Percentiles rank a stretch among this genome's conserved stretches.
These are phyloP conservation scores for Gephyroberyx darwinii DNA, from an alignment of 2,797 vertebrate species.

Conservation along the genomic window DNA sequence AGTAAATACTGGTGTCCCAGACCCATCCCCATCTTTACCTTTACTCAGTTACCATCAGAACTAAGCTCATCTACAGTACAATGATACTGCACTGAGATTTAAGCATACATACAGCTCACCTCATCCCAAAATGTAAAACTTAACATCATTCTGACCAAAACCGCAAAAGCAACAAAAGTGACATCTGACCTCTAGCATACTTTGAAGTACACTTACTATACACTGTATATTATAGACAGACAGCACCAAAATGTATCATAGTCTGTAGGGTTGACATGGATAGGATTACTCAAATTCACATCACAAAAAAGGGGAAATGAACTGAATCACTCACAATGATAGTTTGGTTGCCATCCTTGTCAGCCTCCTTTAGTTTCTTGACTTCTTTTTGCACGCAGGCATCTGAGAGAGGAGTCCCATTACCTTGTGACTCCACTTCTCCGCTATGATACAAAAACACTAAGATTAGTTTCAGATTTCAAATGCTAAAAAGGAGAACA, in stretches of 20 bases:
- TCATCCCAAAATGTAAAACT: no score
- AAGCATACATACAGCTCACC: no score
- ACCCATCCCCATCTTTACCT: no score
- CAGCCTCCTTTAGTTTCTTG: conserved; percentile 86
- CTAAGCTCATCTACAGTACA: no score
- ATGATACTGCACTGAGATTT: no score
- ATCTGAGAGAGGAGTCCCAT: conserved; percentile 80
- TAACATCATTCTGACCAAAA: no score
- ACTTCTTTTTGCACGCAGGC: conserved; percentile 86
- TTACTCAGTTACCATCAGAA: no score
- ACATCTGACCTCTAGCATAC: no score
- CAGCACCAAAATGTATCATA: neutral
- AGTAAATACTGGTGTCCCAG: no score
- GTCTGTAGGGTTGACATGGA: neutral
- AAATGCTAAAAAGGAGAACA: neutral
- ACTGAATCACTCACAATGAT: conserved; percentile 83
- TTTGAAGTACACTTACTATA: neutral
- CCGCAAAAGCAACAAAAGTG: no score
- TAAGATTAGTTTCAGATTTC: conserved; percentile 18
- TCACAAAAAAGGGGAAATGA: neutral
- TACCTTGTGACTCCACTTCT: conserved; percentile 68
- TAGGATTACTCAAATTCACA: neutral
- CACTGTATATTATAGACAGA: neutral
- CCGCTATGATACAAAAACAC: conserved; percentile 58
- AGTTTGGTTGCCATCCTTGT: conserved; percentile 87